A percentile compares a stretch with the other conserved stretches of the same genome.
phyloP scores from a whole-genome alignment of 2,797 vertebrate species.

The Sebastes nivosus region DNA sequence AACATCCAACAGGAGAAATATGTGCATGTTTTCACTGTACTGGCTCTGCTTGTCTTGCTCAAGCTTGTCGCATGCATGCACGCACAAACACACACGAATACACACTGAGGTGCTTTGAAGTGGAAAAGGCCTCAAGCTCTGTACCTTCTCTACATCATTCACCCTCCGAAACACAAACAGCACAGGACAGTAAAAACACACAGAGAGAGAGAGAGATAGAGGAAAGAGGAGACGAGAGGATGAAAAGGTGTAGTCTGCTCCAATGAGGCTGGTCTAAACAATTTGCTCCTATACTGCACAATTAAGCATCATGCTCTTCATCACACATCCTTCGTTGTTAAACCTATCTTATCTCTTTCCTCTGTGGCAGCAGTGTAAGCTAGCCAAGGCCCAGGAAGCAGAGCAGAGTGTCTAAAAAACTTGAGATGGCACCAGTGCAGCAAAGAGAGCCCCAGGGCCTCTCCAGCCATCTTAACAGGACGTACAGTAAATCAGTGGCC shows the following conservation, averaged over 20 bases:
- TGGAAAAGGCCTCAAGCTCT: constrained; percentile 78
- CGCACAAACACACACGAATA: constrained; percentile 51
- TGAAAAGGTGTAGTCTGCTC: constrained; percentile 37
- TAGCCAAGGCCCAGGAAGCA: constrained; percentile 23
- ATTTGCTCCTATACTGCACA: constrained; percentile 12
- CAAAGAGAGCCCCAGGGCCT: constrained; percentile 39
- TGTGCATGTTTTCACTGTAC: constrained; percentile 52
- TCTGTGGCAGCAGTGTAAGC: constrained; percentile 22
- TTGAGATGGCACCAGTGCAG: constrained; percentile 44
- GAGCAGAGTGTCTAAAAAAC: constrained; percentile 52
- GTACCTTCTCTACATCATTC: constrained; percentile 79
- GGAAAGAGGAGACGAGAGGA: neutral
- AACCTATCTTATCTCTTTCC: constrained; percentile 11
- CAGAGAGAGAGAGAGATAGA: neutral
- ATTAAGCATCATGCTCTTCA: constrained; percentile 9
- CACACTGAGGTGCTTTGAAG: constrained; percentile 76
- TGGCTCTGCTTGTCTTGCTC: constrained; percentile 64
- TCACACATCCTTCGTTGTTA: constrained; percentile 22
- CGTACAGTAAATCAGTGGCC: constrained; percentile 61
- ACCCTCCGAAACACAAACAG: constrained; percentile 74
- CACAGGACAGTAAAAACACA: constrained; percentile 41
- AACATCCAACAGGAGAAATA: constrained; percentile 50
- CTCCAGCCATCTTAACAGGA: constrained; percentile 48
- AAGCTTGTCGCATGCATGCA: constrained; percentile 67
- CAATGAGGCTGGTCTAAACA: constrained; percentile 33